Base-by-base conservation (phyloP, 2,113 vertebrate genomes). In the Platanista minor region DNA sequence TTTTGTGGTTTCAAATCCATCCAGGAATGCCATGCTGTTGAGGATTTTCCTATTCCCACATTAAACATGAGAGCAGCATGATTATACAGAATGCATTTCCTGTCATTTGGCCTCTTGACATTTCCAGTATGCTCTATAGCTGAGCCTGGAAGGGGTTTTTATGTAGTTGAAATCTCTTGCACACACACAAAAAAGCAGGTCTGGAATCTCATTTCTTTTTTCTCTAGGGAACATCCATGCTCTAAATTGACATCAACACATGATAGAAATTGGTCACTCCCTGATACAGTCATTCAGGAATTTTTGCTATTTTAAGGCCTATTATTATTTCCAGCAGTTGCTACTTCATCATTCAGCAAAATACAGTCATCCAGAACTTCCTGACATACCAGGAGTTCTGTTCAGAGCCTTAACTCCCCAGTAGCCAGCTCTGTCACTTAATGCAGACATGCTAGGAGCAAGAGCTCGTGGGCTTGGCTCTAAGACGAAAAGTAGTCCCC, bases 251-350 rank as follows among this genome's bases (percentile, higher is more conserved):
- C 96, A 98, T 93, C 91, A 97, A 97, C 95, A 97, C 83, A 95
- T 97, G 96, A 97, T 96, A 97, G 89, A 97, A 97, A 97, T 92
- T 97, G 95, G 93, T 97, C 74, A 94, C 87, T 97, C 91, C 95
- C 93, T 96, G 95, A 97, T 96, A 97, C 7, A 97, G 96, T 97
- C 96, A 95, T 98, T 97, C 52, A 97, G 96, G 95, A 97, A 94
- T 94, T 94, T 96, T 97, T 96, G 72, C 97, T 98, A 97, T 97
- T 96, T 98, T 98, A 96, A 97, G 96, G 62, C 25, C 86, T 97
- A 84, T 97, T 96, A 98, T 96, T 94, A 97, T 97, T 98, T 97
- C 95, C 96, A 98, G 96, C 78, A 96, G 96, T 97, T 97, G 74
- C 90, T 96, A 97, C 89, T 97, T 95, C 67, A 97, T 97, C 95